phyloP scores from a whole-genome alignment of 2,113 vertebrate species.

The cat (Felis catus) region F.catus_Fca126_mat1.0 CM031412.1:221778001-221778500 shows the following conservation, averaged over 20 bases:
- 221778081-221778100: background rate
- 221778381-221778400: background rate
- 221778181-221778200: background rate
- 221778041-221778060: background rate
- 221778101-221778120: background rate
- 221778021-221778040: background rate
- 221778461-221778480: background rate
- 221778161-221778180: background rate
- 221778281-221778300: background rate
- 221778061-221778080: background rate
- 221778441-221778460: background rate
- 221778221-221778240: rapidly evolving
- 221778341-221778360: background rate
- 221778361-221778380: background rate
- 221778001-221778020: background rate
- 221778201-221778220: background rate
- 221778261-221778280: background rate
- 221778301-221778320: background rate
- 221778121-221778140: background rate
- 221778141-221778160: background rate
- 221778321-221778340: background rate
- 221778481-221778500: background rate
- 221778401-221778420: rapidly evolving
- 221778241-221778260: background rate
- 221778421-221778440: background rate